Evolutionary conservation across 2,113 vertebrate genomes (phyloP), one percentile per base, ranked within the genome.

Genomic region (Coryphaenoides rupestris): DNA sequence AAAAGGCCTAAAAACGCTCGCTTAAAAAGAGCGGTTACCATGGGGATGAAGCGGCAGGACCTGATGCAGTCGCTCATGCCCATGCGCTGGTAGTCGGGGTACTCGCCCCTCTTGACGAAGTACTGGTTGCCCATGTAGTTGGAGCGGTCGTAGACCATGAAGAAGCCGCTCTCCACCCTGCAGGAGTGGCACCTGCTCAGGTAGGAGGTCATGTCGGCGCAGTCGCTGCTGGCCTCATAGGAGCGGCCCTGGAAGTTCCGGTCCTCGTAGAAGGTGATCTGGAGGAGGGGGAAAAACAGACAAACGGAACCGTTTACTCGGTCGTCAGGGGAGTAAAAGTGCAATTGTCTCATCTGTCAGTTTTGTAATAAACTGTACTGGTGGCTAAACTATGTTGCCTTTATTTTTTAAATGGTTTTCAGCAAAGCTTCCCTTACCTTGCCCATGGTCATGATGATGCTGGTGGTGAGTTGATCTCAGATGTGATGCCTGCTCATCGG

Each of bases 251-350:
- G 78, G 66, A 88, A 88, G 73, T 85, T 86, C 33, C 74, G 83
- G 59, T 87, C 87, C 69, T 88, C 83, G 0, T 78, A 89, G 73
- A 89, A 88, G 55, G 80, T 69, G 61, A 87, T 84, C 87, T 89
- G 67, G 5, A 40, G 33, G 33, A 7, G 33, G 33, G 2, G 33
- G 33, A 9, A 40, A 40, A n/a, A n/a, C n/a, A n/a, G n/a, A n/a
- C n/a, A n/a, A n/a, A n/a, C n/a, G n/a, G 6, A 12, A 12, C 4
- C 33, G 33, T 10, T 40, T n/a, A n/a, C 0, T 40, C 1, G 4
- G 33, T 9, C 73, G 46, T 9, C 4, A 61, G n/a, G 55, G 28
- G 1, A n/a, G n/a, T n/a, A n/a, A n/a, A n/a, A n/a, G n/a, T n/a
- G n/a, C n/a, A n/a, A n/a, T n/a, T n/a, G n/a, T n/a, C n/a, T n/a